These are phyloP conservation scores for Drosophila yakuba DNA, from an alignment of 1,140 invertebrate genomes.

Conservation along the genomic window DNA sequence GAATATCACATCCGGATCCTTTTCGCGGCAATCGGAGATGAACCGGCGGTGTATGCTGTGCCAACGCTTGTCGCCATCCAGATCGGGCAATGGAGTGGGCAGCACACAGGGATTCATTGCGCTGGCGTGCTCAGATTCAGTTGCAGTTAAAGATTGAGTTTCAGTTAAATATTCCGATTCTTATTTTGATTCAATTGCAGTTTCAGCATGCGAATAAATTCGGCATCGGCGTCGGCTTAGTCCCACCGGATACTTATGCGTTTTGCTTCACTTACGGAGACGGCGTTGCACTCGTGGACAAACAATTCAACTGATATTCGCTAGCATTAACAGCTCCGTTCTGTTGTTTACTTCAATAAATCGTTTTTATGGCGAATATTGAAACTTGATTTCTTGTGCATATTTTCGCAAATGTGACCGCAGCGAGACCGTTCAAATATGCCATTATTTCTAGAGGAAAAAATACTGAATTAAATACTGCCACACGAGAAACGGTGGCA, in stretches of 20 bases:
- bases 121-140: background rate
- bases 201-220: constrained; percentile 6
- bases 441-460: background rate
- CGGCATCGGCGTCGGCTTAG: background rate
- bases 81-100: constrained; percentile 87
- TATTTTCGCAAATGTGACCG: constrained; percentile 4
- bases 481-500: background rate
- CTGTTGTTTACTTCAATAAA: background rate
- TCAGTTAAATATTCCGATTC: background rate
- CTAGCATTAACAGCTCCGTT: background rate
- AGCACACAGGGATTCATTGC: constrained; percentile 87
- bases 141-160: background rate
- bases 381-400: background rate
- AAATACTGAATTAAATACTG: background rate
- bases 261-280: background rate
- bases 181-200: background rate
- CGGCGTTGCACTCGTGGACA: background rate
- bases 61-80: constrained; percentile 81
- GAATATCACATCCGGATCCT: constrained; percentile 96
- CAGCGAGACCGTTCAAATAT: background rate
- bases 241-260: background rate
- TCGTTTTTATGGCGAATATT: background rate
- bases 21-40: constrained; percentile 91
- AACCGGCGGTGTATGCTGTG: constrained; percentile 89
- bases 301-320: background rate